Evolutionary conservation across 2,888 invertebrate species (phyloP).

Genomic region (Eucera pruinosa): DNA sequence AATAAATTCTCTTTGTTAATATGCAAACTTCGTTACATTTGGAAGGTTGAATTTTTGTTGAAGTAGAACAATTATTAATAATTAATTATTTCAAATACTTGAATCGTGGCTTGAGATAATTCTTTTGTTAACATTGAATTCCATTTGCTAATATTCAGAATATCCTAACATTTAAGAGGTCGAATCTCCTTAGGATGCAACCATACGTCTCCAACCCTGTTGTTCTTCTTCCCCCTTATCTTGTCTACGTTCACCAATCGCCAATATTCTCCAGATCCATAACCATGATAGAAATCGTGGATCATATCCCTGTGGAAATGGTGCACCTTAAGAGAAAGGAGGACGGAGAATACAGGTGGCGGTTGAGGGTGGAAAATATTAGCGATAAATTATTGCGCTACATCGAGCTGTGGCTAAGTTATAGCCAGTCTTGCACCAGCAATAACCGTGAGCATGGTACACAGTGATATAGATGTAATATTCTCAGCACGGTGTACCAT

Average conservation of each 20-base stretch:
- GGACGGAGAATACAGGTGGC: slow-evolving; percentile 47
- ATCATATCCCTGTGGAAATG: slow-evolving; percentile 61
- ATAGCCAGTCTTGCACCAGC: slow-evolving; percentile 66
- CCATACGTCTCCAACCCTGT: too few species aligned
- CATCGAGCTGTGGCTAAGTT: slow-evolving; percentile 69
- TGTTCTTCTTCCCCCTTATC: not conserved
- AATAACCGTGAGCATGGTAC: slow-evolving; percentile 62
- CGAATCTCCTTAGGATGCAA: too few species aligned
- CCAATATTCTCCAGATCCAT: slow-evolving; percentile 41
- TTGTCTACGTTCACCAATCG: slow-evolving; percentile 25
- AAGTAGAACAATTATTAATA: too few species aligned
- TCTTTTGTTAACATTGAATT: too few species aligned
- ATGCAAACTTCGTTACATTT: too few species aligned
- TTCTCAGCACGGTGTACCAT: slow-evolving; percentile 65
- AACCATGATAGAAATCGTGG: slow-evolving; percentile 61
- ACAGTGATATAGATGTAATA: slow-evolving; percentile 72
- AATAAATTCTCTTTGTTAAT: too few species aligned
- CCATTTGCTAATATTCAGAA: too few species aligned
- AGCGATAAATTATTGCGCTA: slow-evolving; percentile 73
- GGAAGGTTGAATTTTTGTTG: too few species aligned
- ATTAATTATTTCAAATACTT: too few species aligned
- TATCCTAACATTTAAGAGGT: too few species aligned
- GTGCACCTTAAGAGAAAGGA: not conserved
- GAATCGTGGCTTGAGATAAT: too few species aligned
- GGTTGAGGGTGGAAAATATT: slow-evolving; percentile 69